A percentile compares a stretch with the other conserved stretches of the same genome.
These are phyloP conservation scores for Mustela lutreola DNA, from an alignment of 2,113 vertebrate genomes.

Conservation along the genomic window DNA sequence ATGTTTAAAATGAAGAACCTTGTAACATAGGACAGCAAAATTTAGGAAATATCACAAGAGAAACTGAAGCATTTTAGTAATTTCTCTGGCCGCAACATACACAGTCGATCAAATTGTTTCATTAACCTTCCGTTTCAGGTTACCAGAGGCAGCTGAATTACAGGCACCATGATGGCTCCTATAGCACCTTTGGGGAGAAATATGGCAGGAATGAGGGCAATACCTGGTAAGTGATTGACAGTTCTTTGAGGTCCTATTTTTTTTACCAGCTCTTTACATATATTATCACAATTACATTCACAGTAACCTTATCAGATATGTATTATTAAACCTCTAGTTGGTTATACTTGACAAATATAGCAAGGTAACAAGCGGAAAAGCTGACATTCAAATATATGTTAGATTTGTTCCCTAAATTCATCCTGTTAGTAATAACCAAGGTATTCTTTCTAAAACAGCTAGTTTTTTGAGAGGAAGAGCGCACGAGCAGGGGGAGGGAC, in stretches of 20 bases:
- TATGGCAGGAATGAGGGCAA: constrained; percentile 85
- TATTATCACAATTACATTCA: background rate
- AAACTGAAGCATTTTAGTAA: background rate
- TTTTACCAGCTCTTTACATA: background rate
- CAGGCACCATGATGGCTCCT: constrained; percentile 89
- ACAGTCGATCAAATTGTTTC: background rate
- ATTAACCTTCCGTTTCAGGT: constrained; percentile 84
- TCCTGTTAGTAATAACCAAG: background rate
- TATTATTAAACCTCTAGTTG: background rate
- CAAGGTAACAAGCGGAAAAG: background rate
- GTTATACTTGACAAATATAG: background rate
- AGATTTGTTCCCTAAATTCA: constrained; percentile 2
- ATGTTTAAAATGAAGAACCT: background rate
- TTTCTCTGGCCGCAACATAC: background rate
- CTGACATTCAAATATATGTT: background rate
- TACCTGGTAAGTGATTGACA: constrained; percentile 90
- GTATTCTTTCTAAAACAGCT: constrained; percentile 24
- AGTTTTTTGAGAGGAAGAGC: background rate
- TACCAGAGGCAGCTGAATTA: constrained; percentile 94
- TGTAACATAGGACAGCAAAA: background rate
- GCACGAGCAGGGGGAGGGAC: background rate
- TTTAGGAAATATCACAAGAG: background rate
- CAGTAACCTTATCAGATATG: background rate
- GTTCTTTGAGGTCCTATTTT: background rate
- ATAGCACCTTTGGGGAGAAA: constrained; percentile 91